Evolutionary conservation across 1,140 invertebrate genomes (phyloP).

Genomic region (Eciton burchellii): DNA sequence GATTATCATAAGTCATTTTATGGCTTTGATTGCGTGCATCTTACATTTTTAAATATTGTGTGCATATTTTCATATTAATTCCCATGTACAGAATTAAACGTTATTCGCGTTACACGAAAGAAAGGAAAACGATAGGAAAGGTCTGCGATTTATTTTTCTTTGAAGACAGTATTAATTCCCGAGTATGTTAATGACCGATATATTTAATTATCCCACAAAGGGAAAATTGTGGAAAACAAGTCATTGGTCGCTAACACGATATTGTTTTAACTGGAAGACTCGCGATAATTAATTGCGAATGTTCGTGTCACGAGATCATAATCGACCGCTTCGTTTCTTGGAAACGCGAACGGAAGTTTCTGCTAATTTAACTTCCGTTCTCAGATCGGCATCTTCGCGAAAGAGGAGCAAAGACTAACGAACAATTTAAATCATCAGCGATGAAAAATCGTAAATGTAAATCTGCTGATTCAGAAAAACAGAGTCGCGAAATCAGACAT

Average conservation of each 20-base stretch:
- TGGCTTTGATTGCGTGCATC: not conserved
- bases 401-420: constrained; percentile 24
- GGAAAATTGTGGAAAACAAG: constrained; percentile 2
- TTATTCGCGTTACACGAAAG: not conserved
- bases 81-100: not conserved
- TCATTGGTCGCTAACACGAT: not conserved
- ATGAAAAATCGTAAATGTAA: not conserved
- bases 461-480: too few species aligned
- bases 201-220: not conserved
- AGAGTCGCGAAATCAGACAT: too few species aligned
- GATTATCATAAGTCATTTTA: not conserved
- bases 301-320: constrained; percentile 36
- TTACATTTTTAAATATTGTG: not conserved
- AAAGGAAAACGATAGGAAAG: not conserved
- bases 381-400: not conserved
- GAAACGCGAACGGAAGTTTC: constrained; percentile 13
- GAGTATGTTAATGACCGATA: constrained; percentile 5
- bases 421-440: constrained; percentile 3
- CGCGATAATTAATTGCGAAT: constrained; percentile 4
- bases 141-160: not conserved
- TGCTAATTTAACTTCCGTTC: constrained; percentile 33
- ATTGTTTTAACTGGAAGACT: constrained; percentile 3
- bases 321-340: constrained; percentile 7
- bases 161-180: constrained; percentile 16
- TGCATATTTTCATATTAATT: not conserved